Evolutionary conservation across 1,140 invertebrate genomes (phyloP).

Genomic region (Papilio aristodemus): DNA sequence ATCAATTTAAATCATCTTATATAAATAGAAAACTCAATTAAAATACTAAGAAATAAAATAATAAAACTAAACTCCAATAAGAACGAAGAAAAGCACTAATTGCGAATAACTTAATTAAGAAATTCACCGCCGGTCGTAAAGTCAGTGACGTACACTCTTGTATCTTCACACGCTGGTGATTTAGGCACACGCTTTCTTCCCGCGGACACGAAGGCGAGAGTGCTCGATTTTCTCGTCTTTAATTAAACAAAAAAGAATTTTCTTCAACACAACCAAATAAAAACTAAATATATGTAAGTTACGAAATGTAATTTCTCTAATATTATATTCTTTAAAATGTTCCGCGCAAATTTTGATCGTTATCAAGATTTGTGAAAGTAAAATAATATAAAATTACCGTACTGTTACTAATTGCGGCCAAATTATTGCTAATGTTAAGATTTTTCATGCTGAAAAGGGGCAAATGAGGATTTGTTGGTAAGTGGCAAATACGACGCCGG

Average conservation of each 20-base stretch:
- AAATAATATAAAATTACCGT: slow-evolving; percentile 2
- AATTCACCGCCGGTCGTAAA: slow-evolving; percentile 21
- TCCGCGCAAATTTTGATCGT: background rate
- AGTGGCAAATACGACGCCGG: too few species aligned
- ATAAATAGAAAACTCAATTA: background rate
- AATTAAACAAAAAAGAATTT: background rate
- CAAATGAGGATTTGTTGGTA: background rate
- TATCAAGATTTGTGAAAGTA: slow-evolving; percentile 14
- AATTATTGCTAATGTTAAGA: background rate
- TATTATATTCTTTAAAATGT: background rate
- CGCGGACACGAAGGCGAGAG: slow-evolving; percentile 32
- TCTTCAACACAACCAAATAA: background rate
- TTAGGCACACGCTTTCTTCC: slow-evolving; percentile 66
- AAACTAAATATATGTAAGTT: background rate
- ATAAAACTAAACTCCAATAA: background rate
- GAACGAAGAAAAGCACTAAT: background rate
- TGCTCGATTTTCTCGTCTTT: slow-evolving; percentile 20
- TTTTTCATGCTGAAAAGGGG: background rate
- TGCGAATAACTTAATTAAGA: slow-evolving; percentile 31
- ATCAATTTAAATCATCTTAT: too few species aligned
- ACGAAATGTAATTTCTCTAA: slow-evolving; percentile 1
- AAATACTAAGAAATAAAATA: background rate
- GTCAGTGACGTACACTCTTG: slow-evolving; percentile 23
- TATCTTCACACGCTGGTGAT: slow-evolving; percentile 65
- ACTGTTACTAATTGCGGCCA: background rate